Base-by-base conservation (phyloP, 2,797 vertebrate genomes). In the Helarctos malayanus region DNA sequence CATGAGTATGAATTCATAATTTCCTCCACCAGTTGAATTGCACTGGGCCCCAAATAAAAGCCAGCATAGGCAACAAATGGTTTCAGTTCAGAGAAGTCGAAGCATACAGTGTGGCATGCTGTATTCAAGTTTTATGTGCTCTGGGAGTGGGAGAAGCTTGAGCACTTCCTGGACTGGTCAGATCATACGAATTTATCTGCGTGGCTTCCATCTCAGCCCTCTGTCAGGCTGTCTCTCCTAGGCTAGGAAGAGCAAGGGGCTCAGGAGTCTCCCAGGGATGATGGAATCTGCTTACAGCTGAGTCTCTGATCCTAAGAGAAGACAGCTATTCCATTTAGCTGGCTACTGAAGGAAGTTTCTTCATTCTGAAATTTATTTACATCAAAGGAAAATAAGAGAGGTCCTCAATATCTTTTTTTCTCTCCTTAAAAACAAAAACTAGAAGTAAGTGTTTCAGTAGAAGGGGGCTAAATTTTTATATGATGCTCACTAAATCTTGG, bases 361-460 rank as follows among this genome's bases (percentile, higher is more conserved):
- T 91, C 63, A 52, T 76, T 71, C 52, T 32, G 61, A 89, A 49
- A 59, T 82, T 59, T 61, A 80, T 83, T 89, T 88, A 86, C 49
- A 83, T 56, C n/a, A 54, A 83, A 94, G 56, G 21, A 79, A 73
- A 94, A 71, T 54, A 80, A 54, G 19, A 47, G n/a, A 23, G 18
- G 35, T 83, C 27, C 9, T 75, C 38, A 91, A 69, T 23, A 76
- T 76, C 63, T 54, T 94, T 82, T 97, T 54, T 61, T 87, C 56
- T 56, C 65, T 61, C 32, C 68, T 92, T 84, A 73, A 85, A 93
- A 92, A n/a, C 41, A 85, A 88, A 95, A 84, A 52, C 71, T 76
- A 87, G 52, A 89, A 94, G n/a, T 91, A 92, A 79, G 63, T 38
- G 12, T 84, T 93, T 84, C 49, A 54, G 7, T 92, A 38, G 7